These are phyloP conservation scores for Trachurus trachurus DNA, from an alignment of 2,797 vertebrate genomes.

Conservation along the genomic window DNA sequence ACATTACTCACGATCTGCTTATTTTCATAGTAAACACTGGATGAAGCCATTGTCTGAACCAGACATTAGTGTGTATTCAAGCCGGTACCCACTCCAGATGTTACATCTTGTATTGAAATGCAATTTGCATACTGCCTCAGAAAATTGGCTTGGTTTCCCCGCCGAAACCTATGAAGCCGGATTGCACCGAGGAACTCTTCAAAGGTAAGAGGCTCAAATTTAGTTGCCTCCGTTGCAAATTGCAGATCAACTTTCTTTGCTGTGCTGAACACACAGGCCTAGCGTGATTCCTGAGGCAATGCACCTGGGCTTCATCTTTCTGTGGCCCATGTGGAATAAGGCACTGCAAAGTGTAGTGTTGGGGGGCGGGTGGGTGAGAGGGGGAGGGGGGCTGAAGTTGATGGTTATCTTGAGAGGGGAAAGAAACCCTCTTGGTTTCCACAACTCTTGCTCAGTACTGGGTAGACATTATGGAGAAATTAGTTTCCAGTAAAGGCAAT, in stretches of 20 bases:
- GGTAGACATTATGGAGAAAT: conserved; percentile 58
- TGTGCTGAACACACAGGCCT: conserved; percentile 73
- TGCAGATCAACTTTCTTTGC: conserved; percentile 84
- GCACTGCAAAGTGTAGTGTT: conserved; percentile 77
- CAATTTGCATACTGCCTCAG: conserved; percentile 72
- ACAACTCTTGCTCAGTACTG: conserved; percentile 63
- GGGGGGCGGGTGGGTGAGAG: conserved; percentile 61
- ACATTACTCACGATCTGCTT: conserved; percentile 6
- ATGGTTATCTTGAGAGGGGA: conserved; percentile 77
- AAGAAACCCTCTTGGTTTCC: conserved; percentile 72
- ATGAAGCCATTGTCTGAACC: conserved; percentile 19
- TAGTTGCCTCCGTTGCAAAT: conserved; percentile 82
- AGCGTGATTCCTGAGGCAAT: conserved; percentile 83
- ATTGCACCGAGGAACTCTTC: conserved; percentile 66
- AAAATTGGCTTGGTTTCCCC: conserved; percentile 61
- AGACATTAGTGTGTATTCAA: conserved; percentile 48
- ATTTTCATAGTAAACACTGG: conserved; percentile 13
- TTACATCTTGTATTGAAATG: conserved; percentile 72
- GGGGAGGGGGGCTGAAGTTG: conserved; percentile 73
- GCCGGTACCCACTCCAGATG: conserved; percentile 70
- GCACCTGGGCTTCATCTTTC: conserved; percentile 87
- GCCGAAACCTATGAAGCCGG: conserved; percentile 68
- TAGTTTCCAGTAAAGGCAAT: conserved; percentile 65
- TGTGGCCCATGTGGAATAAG: conserved; percentile 79
- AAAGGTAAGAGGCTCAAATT: conserved; percentile 76